These are phyloP conservation scores for Argyra leucocephala DNA, from an alignment of 2,888 invertebrate genomes.

Conservation along the genomic window DNA sequence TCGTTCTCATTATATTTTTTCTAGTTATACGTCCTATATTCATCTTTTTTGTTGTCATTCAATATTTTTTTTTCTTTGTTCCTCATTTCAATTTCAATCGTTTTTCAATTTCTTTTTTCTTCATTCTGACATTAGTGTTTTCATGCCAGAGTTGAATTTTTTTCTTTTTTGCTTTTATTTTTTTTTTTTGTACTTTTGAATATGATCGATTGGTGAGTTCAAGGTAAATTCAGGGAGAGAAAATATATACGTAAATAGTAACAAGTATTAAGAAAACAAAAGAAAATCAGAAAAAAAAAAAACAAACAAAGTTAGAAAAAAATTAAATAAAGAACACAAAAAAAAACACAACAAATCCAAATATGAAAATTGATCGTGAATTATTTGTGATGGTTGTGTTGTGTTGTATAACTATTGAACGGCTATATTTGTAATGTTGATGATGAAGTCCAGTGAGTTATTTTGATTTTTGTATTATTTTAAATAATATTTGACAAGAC, in stretches of 20 bases:
- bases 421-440: background rate
- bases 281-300: background rate
- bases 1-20: too few relatives aligned
- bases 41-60: background rate
- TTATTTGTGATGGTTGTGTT: background rate
- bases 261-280: background rate
- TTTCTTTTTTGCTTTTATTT: background rate
- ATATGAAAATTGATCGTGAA: slow-evolving; percentile 6
- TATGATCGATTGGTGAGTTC: slow-evolving; percentile 6
- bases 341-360: background rate
- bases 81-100: too few relatives aligned
- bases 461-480: background rate
- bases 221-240: background rate
- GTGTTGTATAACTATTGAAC: background rate
- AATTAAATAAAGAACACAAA: background rate
- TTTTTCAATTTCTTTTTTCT: too few relatives aligned
- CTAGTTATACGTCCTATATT: too few relatives aligned
- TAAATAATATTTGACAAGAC: slow-evolving; percentile 1
- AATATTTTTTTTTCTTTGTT: too few relatives aligned
- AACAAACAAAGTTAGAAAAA: background rate
- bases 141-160: background rate
- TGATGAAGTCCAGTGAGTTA: background rate
- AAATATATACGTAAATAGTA: background rate
- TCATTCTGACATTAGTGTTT: background rate
- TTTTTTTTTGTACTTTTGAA: background rate